These are phyloP conservation scores for Lasioglossum morio DNA, from an alignment of 2,888 invertebrate genomes.

Conservation along the genomic window DNA sequence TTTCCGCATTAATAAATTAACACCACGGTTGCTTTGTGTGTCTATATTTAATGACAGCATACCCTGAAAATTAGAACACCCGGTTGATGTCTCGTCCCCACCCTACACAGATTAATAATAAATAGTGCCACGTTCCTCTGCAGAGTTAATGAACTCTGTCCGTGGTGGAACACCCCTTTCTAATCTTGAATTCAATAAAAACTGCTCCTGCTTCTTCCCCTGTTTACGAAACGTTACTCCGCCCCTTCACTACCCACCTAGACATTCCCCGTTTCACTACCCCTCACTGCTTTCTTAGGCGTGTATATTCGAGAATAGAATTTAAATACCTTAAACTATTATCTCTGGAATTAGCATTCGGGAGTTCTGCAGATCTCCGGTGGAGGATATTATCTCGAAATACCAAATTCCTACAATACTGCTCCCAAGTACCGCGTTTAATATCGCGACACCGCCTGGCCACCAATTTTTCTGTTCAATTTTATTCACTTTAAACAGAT, in stretches of 20 bases:
- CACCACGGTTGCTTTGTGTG: background rate
- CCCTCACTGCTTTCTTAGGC: background rate
- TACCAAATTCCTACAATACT: background rate
- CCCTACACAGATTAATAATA: slow-evolving; percentile 1
- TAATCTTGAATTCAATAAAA: slow-evolving; percentile 17
- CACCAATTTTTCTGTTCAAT: background rate
- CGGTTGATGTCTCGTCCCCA: background rate
- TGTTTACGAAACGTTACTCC: slow-evolving; percentile 5
- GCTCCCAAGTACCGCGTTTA: background rate
- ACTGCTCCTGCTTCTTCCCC: slow-evolving; percentile 7
- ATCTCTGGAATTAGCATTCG: background rate
- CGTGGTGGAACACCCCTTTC: background rate
- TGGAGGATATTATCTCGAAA: background rate
- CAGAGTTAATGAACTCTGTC: slow-evolving; percentile 13
- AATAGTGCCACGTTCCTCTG: slow-evolving; percentile 10
- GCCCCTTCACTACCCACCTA: background rate
- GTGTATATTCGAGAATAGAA: slow-evolving; percentile 1
- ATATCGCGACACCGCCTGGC: background rate
- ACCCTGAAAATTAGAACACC: background rate
- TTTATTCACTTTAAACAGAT: background rate
- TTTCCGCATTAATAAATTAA: background rate
- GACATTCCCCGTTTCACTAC: background rate
- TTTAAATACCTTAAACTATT: slow-evolving; percentile 16
- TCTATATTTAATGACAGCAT: background rate
- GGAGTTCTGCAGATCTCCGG: background rate